These are phyloP conservation scores for Acholoe squamosa DNA, from an alignment of 2,888 invertebrate genomes.

Conservation along the genomic window DNA sequence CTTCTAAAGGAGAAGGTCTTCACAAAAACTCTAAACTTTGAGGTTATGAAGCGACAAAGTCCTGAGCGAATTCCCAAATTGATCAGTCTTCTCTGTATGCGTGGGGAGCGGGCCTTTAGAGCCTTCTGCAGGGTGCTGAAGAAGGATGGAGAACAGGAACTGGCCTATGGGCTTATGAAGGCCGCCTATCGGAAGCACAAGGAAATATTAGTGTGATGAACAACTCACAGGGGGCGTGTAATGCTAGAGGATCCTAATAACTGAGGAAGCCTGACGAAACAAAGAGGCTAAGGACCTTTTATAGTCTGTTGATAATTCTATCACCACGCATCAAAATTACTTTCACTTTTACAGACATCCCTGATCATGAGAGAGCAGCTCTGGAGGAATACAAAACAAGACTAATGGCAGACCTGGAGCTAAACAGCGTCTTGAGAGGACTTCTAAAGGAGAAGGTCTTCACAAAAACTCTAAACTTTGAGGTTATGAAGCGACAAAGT, in stretches of 20 bases:
- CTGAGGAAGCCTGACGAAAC: not conserved
- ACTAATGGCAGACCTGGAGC: constrained; percentile 66
- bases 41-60: constrained; percentile 70
- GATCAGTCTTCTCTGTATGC: constrained; percentile 67
- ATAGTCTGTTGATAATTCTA: not conserved
- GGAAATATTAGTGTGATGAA: constrained; percentile 66
- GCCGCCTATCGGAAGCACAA: constrained; percentile 68
- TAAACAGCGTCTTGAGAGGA: constrained; percentile 69
- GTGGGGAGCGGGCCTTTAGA: constrained; percentile 70
- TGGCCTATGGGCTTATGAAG: constrained; percentile 68
- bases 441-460: constrained; percentile 67
- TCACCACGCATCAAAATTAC: too few relatives aligned
- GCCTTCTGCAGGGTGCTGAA: constrained; percentile 69
- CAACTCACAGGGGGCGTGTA: not conserved
- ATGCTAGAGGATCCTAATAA: too few relatives aligned
- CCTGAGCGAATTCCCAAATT: constrained; percentile 67
- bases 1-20: constrained; percentile 67
- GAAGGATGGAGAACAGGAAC: constrained; percentile 66
- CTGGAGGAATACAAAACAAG: constrained; percentile 66
- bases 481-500: constrained; percentile 70
- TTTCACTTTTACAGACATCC: constrained; percentile 66
- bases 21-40: constrained; percentile 71
- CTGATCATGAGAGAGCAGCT: constrained; percentile 64
- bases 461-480: constrained; percentile 71
- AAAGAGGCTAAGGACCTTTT: not conserved